These are phyloP conservation scores for Zapus hudsonius DNA, from an alignment of 2,113 vertebrate species.

Conservation along the genomic window DNA sequence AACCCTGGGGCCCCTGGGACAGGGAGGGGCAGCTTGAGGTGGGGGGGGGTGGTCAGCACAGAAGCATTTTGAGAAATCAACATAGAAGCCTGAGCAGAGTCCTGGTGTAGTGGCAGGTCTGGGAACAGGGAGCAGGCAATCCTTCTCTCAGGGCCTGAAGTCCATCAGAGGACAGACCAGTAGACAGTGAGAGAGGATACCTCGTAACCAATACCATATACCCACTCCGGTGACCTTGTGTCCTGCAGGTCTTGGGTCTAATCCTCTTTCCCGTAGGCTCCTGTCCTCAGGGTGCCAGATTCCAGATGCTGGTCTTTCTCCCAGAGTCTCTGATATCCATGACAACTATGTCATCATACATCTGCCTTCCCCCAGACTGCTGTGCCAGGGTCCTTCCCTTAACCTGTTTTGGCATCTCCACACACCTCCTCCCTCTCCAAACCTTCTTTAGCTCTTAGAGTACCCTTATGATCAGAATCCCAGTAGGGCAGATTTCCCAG, in stretches of 20 bases:
- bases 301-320: background rate
- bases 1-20: too few species aligned
- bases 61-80: background rate
- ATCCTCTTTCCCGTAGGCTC: background rate
- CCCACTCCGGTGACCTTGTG: background rate
- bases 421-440: background rate
- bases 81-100: too few species aligned
- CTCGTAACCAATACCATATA: background rate
- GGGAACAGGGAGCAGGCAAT: background rate
- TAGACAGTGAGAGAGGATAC: background rate
- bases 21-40: background rate
- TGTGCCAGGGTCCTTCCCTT: background rate
- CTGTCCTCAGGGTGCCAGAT: background rate
- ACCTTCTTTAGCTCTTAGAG: background rate
- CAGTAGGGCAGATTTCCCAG: background rate
- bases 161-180: background rate
- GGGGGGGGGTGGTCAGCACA: rapidly evolving
- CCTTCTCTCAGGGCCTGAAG: background rate
- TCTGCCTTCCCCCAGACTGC: background rate
- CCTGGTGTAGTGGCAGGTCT: background rate
- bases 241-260: background rate
- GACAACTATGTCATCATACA: rapidly evolving
- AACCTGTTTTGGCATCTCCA: background rate
- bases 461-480: background rate
- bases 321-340: background rate